Conservation (phyloP, 1,140 invertebrate genomes). For the Drosophila willistoni region DNA sequence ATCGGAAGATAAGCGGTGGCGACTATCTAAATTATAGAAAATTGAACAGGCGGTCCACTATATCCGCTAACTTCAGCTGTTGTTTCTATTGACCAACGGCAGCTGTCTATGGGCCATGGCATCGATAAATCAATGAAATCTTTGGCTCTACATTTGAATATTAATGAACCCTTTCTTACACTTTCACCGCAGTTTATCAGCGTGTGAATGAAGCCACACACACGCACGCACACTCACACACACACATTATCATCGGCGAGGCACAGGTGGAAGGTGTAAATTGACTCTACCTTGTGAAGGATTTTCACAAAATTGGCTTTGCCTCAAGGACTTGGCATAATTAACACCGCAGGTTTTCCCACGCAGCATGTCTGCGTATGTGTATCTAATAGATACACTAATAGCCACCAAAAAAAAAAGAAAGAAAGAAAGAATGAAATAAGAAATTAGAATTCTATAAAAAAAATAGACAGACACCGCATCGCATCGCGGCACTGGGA, state of each 20-base stretch:
- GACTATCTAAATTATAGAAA: constrained; percentile 60
- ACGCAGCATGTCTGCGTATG: constrained; percentile 48
- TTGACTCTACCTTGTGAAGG: constrained; percentile 64
- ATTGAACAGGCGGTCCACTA: constrained; percentile 42
- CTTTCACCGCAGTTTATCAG: constrained; percentile 73
- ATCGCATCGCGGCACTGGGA: constrained; percentile 13
- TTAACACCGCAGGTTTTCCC: constrained; percentile 75
- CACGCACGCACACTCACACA: constrained; percentile 45
- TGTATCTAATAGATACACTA: constrained; percentile 75
- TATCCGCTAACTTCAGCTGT: constrained; percentile 41
- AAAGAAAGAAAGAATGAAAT: constrained; percentile 41
- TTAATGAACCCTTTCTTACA: constrained; percentile 73
- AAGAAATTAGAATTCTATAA: constrained; percentile 73
- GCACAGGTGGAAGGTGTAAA: constrained; percentile 75
- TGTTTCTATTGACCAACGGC: constrained; percentile 30
- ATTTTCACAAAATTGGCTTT: constrained; percentile 40
- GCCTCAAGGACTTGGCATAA: constrained; percentile 70
- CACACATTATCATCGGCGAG: not conserved
- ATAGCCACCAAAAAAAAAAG: constrained; percentile 65
- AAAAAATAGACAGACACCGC: constrained; percentile 44
- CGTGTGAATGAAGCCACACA: constrained; percentile 80
- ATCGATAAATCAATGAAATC: constrained; percentile 76
- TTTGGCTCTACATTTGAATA: constrained; percentile 61
- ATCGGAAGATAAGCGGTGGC: constrained; percentile 27
- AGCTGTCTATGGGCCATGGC: constrained; percentile 18